Percentiles rank a stretch among this genome's conserved stretches.
phyloP scores from a whole-genome alignment of 2,113 vertebrate species.

The Dipodomys ordii region DNA sequence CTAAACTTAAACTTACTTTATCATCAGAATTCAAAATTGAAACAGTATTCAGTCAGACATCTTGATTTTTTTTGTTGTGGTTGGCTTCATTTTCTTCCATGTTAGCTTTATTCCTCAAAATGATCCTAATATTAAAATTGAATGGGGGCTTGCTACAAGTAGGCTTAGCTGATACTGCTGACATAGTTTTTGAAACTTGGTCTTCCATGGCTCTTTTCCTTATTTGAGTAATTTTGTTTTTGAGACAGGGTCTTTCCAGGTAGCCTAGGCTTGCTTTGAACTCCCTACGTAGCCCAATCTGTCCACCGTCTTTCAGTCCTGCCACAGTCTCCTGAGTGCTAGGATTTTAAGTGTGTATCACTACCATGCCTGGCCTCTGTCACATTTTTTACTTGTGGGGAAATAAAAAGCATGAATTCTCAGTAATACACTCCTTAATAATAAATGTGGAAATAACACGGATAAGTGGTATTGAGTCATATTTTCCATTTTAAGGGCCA shows the following conservation, averaged over 20 bases:
- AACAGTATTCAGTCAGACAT: neutral
- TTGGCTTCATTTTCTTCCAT: neutral
- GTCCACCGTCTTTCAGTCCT: too few relatives aligned
- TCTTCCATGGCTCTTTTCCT: neutral
- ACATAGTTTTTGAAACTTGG: neutral
- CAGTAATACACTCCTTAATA: neutral
- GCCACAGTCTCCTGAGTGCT: too few relatives aligned
- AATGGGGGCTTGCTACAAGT: neutral
- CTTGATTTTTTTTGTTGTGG: too few relatives aligned
- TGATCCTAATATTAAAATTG: neutral
- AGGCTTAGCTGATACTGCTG: neutral
- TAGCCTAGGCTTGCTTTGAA: too few relatives aligned
- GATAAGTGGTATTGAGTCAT: neutral
- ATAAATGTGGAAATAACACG: neutral
- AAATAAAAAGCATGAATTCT: conserved; percentile 17
- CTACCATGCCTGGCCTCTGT: neutral
- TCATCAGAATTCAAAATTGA: neutral
- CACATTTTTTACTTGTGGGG: neutral
- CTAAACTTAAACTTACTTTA: too few relatives aligned
- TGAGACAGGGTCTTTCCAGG: too few relatives aligned
- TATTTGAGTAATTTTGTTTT: too few relatives aligned
- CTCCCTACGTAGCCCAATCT: too few relatives aligned
- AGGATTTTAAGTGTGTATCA: too few relatives aligned
- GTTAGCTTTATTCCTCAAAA: conserved; percentile 3
- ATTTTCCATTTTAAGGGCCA: neutral